phyloP scores from a whole-genome alignment of 2,888 invertebrate genomes.

The Ormyrus nitidulus region DNA sequence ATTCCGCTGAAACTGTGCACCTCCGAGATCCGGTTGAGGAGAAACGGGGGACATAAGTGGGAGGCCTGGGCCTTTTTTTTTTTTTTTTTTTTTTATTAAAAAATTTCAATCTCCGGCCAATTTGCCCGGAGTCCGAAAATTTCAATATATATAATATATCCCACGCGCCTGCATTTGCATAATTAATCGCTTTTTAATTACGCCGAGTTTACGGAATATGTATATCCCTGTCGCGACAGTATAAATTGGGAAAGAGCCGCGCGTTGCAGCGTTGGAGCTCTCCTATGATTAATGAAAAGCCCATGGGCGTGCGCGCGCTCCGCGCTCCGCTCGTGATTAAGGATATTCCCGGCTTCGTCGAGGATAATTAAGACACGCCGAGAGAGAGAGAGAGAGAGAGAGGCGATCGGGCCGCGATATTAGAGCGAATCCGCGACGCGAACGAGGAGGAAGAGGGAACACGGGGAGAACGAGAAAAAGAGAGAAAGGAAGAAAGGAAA shows the following conservation, averaged over 20 bases:
- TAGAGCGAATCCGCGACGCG: constrained; percentile 45
- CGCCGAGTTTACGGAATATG: no score
- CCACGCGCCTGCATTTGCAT: no score
- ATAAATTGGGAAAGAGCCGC: background rate
- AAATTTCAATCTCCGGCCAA: background rate
- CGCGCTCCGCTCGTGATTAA: constrained; percentile 29
- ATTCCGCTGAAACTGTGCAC: constrained; percentile 63
- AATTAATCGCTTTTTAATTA: no score
- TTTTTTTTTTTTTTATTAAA: background rate
- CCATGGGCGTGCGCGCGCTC: constrained; percentile 13
- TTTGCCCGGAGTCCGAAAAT: no score
- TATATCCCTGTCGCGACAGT: no score
- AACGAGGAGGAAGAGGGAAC: background rate
- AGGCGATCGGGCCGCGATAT: constrained; percentile 42
- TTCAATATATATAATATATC: no score
- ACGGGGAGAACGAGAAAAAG: no score
- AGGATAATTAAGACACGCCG: constrained; percentile 48
- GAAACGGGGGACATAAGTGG: background rate
- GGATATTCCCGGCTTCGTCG: constrained; percentile 26
- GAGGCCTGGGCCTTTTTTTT: background rate
- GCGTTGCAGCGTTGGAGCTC: background rate
- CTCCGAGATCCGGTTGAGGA: background rate
- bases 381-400: background rate
- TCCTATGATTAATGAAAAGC: constrained; percentile 45
- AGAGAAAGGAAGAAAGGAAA: constrained; percentile 24